A percentile compares a stretch with the other conserved stretches of the same genome.
These are phyloP conservation scores for Colletes collaris DNA, from an alignment of 2,888 invertebrate species.

Conservation along the genomic window DNA sequence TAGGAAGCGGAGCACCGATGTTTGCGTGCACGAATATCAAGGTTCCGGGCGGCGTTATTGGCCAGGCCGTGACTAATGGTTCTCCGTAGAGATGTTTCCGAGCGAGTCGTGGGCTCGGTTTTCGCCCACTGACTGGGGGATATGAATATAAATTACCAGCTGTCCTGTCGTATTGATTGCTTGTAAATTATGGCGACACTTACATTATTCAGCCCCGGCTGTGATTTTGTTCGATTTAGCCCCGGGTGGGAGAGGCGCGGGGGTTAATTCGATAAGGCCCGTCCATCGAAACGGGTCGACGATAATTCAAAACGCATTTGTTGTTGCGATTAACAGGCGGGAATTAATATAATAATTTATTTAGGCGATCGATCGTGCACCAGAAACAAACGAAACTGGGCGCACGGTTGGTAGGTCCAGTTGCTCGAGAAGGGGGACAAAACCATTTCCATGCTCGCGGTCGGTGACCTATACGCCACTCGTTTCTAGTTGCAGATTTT, in stretches of 20 bases:
- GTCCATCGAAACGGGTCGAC: no score
- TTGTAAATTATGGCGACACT: conserved; percentile 41
- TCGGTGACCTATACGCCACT: no score
- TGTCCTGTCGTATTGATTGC: conserved; percentile 37
- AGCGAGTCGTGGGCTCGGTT: conserved; percentile 22
- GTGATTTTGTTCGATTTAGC: conserved; percentile 34
- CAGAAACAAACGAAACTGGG: no score
- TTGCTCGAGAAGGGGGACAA: no score
- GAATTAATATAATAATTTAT: no score
- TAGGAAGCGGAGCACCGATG: conserved; percentile 9
- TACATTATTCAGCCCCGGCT: conserved; percentile 20
- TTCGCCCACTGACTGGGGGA: conserved; percentile 21
- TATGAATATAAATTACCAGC: conserved; percentile 43
- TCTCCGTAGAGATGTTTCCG: conserved; percentile 39
- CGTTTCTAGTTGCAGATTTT: background rate
- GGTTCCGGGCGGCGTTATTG: conserved; percentile 32
- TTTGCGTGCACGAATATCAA: conserved; percentile 20
- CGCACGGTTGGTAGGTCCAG: no score
- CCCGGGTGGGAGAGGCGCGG: background rate
- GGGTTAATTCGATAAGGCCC: conserved; percentile 38
- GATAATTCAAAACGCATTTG: background rate
- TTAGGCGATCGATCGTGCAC: background rate
- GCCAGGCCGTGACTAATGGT: conserved; percentile 36
- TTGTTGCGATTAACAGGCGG: background rate
- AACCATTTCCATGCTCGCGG: no score